Conservation (phyloP, 1,140 invertebrate genomes). For the Ctenoplectra terminalis region DNA sequence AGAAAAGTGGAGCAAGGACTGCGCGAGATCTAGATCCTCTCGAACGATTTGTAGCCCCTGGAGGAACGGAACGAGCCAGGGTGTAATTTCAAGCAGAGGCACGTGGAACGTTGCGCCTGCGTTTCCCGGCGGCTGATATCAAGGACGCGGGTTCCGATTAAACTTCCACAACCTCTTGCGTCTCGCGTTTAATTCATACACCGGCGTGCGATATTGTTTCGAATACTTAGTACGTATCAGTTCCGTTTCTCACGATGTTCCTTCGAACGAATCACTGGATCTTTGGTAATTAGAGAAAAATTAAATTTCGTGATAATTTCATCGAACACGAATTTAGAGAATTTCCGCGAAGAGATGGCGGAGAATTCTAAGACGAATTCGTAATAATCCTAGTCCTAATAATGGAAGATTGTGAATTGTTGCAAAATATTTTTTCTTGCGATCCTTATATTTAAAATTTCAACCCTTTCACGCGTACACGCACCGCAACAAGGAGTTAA, state of each 20-base stretch:
- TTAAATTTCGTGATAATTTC: too few relatives aligned
- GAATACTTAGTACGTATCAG: conserved; percentile 10
- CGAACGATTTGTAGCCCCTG: conserved; percentile 30
- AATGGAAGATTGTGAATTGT: too few relatives aligned
- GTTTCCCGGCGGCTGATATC: conserved; percentile 15
- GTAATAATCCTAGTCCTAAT: too few relatives aligned
- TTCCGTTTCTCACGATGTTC: neutral
- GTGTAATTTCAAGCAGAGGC: conserved; percentile 19
- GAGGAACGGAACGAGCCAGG: conserved; percentile 9
- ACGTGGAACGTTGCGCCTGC: neutral
- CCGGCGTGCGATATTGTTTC: neutral
- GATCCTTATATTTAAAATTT: too few relatives aligned
- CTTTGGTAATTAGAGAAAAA: too few relatives aligned
- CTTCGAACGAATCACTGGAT: neutral
- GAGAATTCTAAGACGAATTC: too few relatives aligned
- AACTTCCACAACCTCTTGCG: conserved; percentile 13
- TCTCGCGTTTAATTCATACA: conserved; percentile 21
- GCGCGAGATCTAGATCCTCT: conserved; percentile 11
- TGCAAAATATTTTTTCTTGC: too few relatives aligned
- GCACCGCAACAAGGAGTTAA: neutral
- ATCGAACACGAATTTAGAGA: too few relatives aligned
- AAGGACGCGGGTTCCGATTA: conserved; percentile 29
- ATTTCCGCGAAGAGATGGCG: too few relatives aligned
- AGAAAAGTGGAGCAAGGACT: conserved; percentile 31
- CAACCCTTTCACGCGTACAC: neutral